Percentiles rank a stretch among this genome's conserved stretches.
These are phyloP conservation scores for Lampris megalopsis DNA, from an alignment of 2,113 vertebrate species.

Conservation along the genomic window DNA sequence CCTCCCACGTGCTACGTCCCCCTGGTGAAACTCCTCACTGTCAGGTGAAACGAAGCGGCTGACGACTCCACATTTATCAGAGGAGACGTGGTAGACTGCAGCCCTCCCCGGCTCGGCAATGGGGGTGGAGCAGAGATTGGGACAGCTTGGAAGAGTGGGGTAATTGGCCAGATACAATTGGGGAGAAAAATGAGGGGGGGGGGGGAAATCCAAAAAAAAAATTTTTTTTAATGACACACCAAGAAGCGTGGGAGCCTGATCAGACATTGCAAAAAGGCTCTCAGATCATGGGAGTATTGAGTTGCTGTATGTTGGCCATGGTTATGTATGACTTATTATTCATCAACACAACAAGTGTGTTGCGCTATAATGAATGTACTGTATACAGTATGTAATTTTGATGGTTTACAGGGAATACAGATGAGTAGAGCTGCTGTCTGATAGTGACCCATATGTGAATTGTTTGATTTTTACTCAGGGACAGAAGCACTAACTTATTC, in stretches of 20 bases:
- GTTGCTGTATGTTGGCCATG: conserved; percentile 15
- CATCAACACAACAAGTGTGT: conserved; percentile 49
- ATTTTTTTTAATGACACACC: neutral
- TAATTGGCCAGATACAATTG: no score
- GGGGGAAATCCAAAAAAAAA: no score
- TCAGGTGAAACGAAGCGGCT: no score
- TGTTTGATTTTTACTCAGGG: conserved; percentile 39
- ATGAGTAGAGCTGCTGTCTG: conserved; percentile 9
- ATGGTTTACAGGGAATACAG: conserved; percentile 22
- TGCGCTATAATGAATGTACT: conserved; percentile 29
- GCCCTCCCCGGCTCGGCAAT: no score
- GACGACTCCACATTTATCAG: no score
- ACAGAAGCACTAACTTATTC: conserved; percentile 16
- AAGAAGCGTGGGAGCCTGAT: neutral
- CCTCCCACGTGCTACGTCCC: no score
- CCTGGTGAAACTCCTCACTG: no score
- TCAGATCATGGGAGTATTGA: conserved; percentile 51
- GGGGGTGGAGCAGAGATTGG: no score
- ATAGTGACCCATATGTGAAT: conserved; percentile 20
- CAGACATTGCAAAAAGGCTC: conserved; percentile 18
- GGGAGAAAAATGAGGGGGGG: no score
- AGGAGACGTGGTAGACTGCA: no score
- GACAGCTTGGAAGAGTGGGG: no score
- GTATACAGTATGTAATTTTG: neutral
- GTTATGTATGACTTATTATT: conserved; percentile 34